phyloP scores from a whole-genome alignment of 2,888 invertebrate species.

The Camponotus fellah region DNA sequence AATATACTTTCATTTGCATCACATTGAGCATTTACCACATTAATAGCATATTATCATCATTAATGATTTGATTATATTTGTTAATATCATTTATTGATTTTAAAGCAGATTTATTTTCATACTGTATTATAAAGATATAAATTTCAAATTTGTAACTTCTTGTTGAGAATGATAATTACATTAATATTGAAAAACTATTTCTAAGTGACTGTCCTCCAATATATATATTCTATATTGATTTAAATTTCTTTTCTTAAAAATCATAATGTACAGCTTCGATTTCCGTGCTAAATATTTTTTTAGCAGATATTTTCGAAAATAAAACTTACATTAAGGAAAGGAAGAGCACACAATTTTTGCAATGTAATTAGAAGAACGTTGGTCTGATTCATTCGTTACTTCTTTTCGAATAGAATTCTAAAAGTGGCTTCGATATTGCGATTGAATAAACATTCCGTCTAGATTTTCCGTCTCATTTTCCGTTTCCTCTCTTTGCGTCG shows the following conservation, averaged over 20 bases:
- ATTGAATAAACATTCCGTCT: constrained; percentile 69
- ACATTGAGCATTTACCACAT: background rate
- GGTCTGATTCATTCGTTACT: constrained; percentile 40
- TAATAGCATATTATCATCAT: background rate
- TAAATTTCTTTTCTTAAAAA: background rate
- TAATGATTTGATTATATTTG: background rate
- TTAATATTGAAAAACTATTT: too few species aligned
- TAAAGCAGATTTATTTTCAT: background rate
- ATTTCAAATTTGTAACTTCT: too few species aligned
- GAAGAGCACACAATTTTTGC: constrained; percentile 32
- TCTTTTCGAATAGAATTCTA: constrained; percentile 51
- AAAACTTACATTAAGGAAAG: constrained; percentile 35
- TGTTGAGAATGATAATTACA: too few species aligned
- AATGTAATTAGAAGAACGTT: constrained; percentile 29
- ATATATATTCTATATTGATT: background rate
- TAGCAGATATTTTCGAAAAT: constrained; percentile 23
- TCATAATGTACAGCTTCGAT: background rate
- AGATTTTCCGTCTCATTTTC: constrained; percentile 46
- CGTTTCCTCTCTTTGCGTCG: constrained; percentile 16
- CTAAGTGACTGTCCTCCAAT: too few species aligned
- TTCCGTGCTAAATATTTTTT: constrained; percentile 25
- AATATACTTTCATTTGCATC: background rate
- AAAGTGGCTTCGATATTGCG: constrained; percentile 57
- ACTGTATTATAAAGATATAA: background rate
- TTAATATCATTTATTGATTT: background rate